Conservation (phyloP, 2,888 invertebrate genomes). For the Lepidonotus clava region DNA sequence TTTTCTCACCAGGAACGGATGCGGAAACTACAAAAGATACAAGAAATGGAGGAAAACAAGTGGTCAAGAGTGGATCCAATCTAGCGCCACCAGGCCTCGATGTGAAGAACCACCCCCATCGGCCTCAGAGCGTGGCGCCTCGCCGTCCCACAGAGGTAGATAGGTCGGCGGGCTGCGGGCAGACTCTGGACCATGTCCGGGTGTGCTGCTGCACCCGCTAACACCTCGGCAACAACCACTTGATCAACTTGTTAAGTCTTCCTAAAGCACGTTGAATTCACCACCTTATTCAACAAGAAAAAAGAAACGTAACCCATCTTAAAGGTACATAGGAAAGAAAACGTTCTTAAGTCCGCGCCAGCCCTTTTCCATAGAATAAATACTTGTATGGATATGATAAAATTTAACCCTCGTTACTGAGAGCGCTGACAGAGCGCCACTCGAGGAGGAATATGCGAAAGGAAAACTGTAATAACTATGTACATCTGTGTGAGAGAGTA, state of each 20-base stretch:
- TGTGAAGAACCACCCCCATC: background rate
- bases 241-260: constrained; percentile 3
- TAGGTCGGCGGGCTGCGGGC: background rate
- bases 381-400: too few relatives aligned
- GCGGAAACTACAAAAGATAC: constrained; percentile 63
- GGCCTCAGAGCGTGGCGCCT: constrained; percentile 37
- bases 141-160: constrained; percentile 36
- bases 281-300: too few relatives aligned
- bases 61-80: constrained; percentile 45
- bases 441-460: background rate
- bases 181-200: background rate
- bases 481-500: background rate
- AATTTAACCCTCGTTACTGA: too few relatives aligned
- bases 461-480: background rate
- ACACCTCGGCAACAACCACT: background rate
- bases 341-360: too few relatives aligned
- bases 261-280: background rate
- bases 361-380: too few relatives aligned
- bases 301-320: too few relatives aligned
- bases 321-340: too few relatives aligned
- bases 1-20: constrained; percentile 65
- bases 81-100: constrained; percentile 35
- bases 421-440: too few relatives aligned
- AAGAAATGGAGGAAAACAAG: constrained; percentile 57
- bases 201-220: background rate